Conservation (phyloP, 2,113 vertebrate species). For the Anser cygnoides region DNA sequence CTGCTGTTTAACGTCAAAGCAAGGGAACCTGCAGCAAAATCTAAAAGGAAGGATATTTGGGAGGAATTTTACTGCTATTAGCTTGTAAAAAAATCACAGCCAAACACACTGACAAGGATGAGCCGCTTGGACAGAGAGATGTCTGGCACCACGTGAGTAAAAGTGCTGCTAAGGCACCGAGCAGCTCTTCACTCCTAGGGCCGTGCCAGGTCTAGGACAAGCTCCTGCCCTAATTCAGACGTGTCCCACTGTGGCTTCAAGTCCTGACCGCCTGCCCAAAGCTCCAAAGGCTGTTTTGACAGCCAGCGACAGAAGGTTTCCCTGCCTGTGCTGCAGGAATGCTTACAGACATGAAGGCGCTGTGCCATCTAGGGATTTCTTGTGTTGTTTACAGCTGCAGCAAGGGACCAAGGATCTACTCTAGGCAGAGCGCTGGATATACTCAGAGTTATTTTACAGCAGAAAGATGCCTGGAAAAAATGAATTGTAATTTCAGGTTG, state of each 20-base stretch:
- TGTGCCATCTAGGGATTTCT: neutral
- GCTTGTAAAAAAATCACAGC: neutral
- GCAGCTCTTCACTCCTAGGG: neutral
- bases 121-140: neutral
- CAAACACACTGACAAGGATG: neutral
- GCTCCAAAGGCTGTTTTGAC: neutral
- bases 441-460: neutral
- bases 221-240: neutral
- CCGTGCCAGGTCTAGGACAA: neutral
- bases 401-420: neutral
- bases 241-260: neutral
- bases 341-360: neutral
- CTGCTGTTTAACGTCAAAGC: neutral
- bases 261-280: neutral
- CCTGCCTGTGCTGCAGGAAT: neutral
- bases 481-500: neutral
- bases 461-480: neutral
- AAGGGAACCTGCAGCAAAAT: neutral
- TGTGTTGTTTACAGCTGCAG: neutral
- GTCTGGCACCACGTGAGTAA: neutral
- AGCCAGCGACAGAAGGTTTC: neutral
- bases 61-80: neutral
- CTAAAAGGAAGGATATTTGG: neutral
- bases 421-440: neutral
- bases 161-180: neutral